These are phyloP conservation scores for Sinelater perroti DNA, from an alignment of 2,888 invertebrate species.

Conservation along the genomic window DNA sequence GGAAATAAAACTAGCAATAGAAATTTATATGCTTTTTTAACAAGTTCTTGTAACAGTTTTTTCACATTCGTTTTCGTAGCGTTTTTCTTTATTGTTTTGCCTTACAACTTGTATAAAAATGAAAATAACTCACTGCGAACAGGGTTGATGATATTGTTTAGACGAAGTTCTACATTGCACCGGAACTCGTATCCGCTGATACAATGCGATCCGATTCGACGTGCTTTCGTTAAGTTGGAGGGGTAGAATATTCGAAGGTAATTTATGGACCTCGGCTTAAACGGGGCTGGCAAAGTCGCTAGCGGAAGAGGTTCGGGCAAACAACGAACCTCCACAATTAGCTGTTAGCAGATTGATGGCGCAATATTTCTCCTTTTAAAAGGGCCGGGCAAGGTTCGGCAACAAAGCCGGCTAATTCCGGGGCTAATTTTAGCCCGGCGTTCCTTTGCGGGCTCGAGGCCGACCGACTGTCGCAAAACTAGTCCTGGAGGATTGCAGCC, in stretches of 20 bases:
- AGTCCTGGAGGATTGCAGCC: too few relatives aligned
- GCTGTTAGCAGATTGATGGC: slow-evolving; percentile 55
- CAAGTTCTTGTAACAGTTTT: too few relatives aligned
- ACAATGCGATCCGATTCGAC: too few relatives aligned
- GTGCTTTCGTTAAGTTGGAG: neutral
- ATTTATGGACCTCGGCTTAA: slow-evolving; percentile 32
- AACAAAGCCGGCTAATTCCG: slow-evolving; percentile 36
- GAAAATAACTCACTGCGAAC: too few relatives aligned
- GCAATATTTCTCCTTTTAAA: slow-evolving; percentile 42
- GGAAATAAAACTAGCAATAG: too few relatives aligned
- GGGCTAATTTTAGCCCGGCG: slow-evolving; percentile 32
- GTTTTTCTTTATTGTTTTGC: too few relatives aligned
- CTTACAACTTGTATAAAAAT: too few relatives aligned
- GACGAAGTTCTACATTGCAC: too few relatives aligned
- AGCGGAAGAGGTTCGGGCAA: slow-evolving; percentile 31
- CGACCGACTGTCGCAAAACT: slow-evolving; percentile 39
- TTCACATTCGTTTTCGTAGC: too few relatives aligned
- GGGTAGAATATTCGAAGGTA: slow-evolving; percentile 16
- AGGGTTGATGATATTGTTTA: too few relatives aligned
- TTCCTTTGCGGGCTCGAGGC: slow-evolving; percentile 33
- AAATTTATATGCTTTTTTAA: too few relatives aligned
- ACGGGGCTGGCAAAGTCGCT: slow-evolving; percentile 28
- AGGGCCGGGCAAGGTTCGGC: slow-evolving; percentile 35
- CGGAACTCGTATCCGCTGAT: too few relatives aligned
- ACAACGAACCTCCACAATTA: slow-evolving; percentile 53